Conservation (phyloP, 2,888 invertebrate species). For the Archips xylosteana region DNA sequence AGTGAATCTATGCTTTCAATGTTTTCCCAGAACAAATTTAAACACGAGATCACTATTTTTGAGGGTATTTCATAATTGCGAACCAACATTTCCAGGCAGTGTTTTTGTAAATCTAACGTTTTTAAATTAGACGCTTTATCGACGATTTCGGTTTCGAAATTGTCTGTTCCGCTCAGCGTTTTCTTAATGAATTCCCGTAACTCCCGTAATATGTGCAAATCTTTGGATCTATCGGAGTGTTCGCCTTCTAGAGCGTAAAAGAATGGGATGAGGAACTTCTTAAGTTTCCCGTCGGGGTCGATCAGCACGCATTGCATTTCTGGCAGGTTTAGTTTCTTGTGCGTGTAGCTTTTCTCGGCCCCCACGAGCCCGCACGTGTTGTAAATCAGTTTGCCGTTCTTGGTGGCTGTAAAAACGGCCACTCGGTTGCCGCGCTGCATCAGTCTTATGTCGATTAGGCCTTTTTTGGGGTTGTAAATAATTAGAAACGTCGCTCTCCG, state of each 20-base stretch:
- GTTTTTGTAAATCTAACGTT: constrained; percentile 89
- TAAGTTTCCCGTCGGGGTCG: constrained; percentile 93
- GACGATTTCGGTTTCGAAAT: constrained; percentile 81
- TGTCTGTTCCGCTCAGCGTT: constrained; percentile 78
- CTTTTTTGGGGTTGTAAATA: constrained; percentile 97
- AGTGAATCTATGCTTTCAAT: constrained; percentile 51
- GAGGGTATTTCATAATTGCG: constrained; percentile 87
- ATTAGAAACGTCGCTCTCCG: constrained; percentile 93
- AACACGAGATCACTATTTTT: constrained; percentile 83
- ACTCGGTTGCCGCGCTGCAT: constrained; percentile 96
- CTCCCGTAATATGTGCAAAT: constrained; percentile 94
- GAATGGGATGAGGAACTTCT: constrained; percentile 95
- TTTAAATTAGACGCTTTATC: constrained; percentile 87
- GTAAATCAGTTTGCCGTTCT: constrained; percentile 92
- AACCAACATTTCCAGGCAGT: constrained; percentile 89
- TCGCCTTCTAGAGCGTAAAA: constrained; percentile 95
- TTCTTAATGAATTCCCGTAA: constrained; percentile 88
- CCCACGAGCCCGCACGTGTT: constrained; percentile 93
- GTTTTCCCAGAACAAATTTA: constrained; percentile 79
- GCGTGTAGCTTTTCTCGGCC: constrained; percentile 83
- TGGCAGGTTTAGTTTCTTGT: constrained; percentile 85
- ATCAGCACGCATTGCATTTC: constrained; percentile 92
- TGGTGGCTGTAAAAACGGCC: constrained; percentile 95
- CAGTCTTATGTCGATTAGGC: constrained; percentile 96
- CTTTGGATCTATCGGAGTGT: constrained; percentile 94